These are phyloP conservation scores for Diorhabda elongata DNA, from an alignment of 1,140 invertebrate genomes.

Conservation along the genomic window DNA sequence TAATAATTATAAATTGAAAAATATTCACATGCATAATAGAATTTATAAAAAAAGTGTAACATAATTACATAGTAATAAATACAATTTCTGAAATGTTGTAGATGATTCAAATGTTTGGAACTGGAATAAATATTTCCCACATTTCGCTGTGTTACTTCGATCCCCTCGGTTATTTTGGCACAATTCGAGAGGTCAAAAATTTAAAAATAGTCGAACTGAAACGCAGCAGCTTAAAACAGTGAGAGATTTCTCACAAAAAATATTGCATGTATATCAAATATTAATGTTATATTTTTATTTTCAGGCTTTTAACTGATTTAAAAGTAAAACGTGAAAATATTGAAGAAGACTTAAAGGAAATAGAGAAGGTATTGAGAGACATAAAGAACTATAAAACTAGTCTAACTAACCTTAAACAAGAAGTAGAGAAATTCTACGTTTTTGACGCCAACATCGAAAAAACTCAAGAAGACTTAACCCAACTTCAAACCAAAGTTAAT, in stretches of 20 bases:
- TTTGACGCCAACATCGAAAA: slow-evolving; percentile 63
- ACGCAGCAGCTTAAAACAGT: background rate
- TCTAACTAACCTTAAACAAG: slow-evolving; percentile 58
- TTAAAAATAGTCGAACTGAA: slow-evolving; percentile 32
- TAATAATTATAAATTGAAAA: too few relatives aligned
- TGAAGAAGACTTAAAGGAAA: slow-evolving; percentile 56
- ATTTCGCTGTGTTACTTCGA: slow-evolving; percentile 12
- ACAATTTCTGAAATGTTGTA: too few relatives aligned
- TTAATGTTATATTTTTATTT: slow-evolving; percentile 30
- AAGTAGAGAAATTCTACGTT: slow-evolving; percentile 66
- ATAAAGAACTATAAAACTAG: slow-evolving; percentile 61
- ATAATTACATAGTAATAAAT: too few relatives aligned
- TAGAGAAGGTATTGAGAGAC: slow-evolving; percentile 56
- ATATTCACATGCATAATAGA: too few relatives aligned
- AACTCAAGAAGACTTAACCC: slow-evolving; percentile 52
- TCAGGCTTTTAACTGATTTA: slow-evolving; percentile 52
- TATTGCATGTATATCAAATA: background rate
- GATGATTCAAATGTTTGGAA: background rate
- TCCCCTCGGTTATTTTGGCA: slow-evolving; percentile 31
- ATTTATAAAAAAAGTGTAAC: too few relatives aligned
- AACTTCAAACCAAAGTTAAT: slow-evolving; percentile 48
- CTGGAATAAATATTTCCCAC: slow-evolving; percentile 5
- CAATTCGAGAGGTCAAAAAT: slow-evolving; percentile 29
- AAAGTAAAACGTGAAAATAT: slow-evolving; percentile 57
- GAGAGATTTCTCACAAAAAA: background rate